Evolutionary conservation across 1,140 invertebrate species (phyloP).

Genomic region (Cyrtorhinus lividipennis): DNA sequence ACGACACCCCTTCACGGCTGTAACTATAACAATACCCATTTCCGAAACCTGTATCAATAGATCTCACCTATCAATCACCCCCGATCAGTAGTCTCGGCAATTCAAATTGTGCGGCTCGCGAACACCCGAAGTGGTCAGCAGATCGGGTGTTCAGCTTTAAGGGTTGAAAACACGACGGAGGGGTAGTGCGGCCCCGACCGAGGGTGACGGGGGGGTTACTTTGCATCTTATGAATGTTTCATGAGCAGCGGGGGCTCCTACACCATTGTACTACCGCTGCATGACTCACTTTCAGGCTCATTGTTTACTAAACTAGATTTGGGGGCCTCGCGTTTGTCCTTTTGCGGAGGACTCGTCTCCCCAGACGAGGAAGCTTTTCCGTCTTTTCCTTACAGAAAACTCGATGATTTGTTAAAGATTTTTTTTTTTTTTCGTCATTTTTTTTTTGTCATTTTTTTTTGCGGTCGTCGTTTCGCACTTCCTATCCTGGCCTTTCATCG

Average conservation of each 20-base stretch:
- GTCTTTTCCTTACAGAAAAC: constrained; percentile 7
- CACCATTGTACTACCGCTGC: constrained; percentile 21
- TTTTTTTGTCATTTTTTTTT: background rate
- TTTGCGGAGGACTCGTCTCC: background rate
- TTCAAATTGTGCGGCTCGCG: too few species aligned
- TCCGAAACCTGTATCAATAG: too few species aligned
- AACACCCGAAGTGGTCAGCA: constrained; percentile 13
- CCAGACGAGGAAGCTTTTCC: constrained; percentile 5
- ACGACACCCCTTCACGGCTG: too few species aligned
- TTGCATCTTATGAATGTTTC: constrained; percentile 20
- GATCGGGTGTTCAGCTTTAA: constrained; percentile 16
- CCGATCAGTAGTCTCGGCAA: too few species aligned
- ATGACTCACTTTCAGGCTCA: constrained; percentile 22
- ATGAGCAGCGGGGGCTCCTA: constrained; percentile 14
- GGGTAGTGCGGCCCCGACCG: background rate
- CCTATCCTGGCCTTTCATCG: background rate
- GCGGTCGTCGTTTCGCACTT: background rate
- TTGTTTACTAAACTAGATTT: constrained; percentile 23
- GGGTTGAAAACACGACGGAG: background rate
- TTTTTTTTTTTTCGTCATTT: background rate
- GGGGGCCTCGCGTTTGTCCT: constrained; percentile 20
- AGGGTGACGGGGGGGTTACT: constrained; percentile 12
- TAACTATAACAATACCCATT: too few species aligned
- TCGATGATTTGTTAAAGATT: constrained; percentile 8
- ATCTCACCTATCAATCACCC: too few species aligned